Conservation (phyloP, 2,888 invertebrate genomes). For the Brachypterus glaber region DNA sequence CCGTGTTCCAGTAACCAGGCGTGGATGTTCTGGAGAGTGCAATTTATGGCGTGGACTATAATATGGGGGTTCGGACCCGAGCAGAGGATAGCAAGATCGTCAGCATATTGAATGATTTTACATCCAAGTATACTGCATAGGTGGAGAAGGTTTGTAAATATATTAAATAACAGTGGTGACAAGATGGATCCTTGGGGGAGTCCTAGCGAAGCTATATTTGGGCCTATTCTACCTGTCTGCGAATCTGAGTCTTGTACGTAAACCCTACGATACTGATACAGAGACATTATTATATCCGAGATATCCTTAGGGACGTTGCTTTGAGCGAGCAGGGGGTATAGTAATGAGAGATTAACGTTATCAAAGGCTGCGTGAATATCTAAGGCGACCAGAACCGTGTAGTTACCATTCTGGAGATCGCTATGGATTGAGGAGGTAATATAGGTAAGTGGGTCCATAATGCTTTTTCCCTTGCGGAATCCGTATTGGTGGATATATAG, state of each 20-base stretch:
- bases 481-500: constrained; percentile 6
- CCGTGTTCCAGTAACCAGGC: constrained; percentile 9
- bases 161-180: too few species aligned
- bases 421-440: background rate
- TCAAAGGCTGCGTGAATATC: constrained; percentile 11
- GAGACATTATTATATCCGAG: background rate
- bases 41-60: constrained; percentile 7
- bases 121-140: too few species aligned
- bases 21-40: constrained; percentile 1
- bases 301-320: background rate
- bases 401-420: background rate
- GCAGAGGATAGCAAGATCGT: constrained; percentile 7
- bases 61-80: background rate
- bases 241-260: background rate
- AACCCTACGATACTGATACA: background rate
- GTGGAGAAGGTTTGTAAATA: too few species aligned
- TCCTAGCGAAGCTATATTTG: background rate
- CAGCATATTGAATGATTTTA: constrained; percentile 11
- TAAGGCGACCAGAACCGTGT: constrained; percentile 3
- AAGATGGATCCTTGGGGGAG: constrained; percentile 10
- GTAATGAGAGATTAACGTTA: constrained; percentile 4
- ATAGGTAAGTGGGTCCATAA: background rate
- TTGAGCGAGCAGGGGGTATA: constrained; percentile 2
- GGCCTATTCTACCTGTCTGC: background rate
- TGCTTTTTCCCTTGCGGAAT: constrained; percentile 8